Conservation (phyloP, 2,113 vertebrate species). For the Gadus chalcogrammus region DNA sequence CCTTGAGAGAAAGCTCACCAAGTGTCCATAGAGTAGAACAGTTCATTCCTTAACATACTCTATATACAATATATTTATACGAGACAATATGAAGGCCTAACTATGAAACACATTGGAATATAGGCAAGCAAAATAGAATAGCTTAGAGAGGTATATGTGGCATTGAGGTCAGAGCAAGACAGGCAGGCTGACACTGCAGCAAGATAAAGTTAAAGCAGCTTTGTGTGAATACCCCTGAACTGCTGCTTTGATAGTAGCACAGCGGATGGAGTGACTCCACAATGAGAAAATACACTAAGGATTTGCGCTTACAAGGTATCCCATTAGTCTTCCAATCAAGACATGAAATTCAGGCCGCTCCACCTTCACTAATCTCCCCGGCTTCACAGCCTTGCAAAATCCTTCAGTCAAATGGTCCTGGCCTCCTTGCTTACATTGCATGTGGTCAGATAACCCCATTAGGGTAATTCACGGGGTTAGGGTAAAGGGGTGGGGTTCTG, state of each 20-base stretch:
- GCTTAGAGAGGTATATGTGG: slow-evolving; percentile 62
- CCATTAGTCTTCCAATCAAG: slow-evolving; percentile 19
- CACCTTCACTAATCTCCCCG: not conserved
- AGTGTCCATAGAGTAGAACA: slow-evolving; percentile 11
- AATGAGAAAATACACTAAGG: slow-evolving; percentile 53
- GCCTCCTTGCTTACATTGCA: slow-evolving; percentile 13
- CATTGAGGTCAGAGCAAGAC: slow-evolving; percentile 49
- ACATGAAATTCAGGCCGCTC: slow-evolving; percentile 6
- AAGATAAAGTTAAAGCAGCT: slow-evolving; percentile 75
- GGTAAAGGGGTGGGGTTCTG: too few relatives aligned
- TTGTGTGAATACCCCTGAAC: slow-evolving; percentile 86
- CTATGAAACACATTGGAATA: slow-evolving; percentile 37
- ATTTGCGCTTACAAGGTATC: slow-evolving; percentile 54
- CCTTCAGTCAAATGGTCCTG: slow-evolving; percentile 16
- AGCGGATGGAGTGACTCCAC: slow-evolving; percentile 76
- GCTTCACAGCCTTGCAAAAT: not conserved
- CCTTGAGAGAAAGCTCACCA: slow-evolving; percentile 35
- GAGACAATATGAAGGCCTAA: slow-evolving; percentile 23
- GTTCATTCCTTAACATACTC: slow-evolving; percentile 24
- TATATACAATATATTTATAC: not conserved
- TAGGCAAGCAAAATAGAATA: slow-evolving; percentile 49
- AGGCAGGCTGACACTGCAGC: slow-evolving; percentile 42
- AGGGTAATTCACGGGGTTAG: not conserved
- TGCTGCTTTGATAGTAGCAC: slow-evolving; percentile 95
- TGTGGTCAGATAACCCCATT: slow-evolving; percentile 19